Base-by-base conservation (phyloP, 2,888 invertebrate species). In the Ametastegia equiseti region DNA sequence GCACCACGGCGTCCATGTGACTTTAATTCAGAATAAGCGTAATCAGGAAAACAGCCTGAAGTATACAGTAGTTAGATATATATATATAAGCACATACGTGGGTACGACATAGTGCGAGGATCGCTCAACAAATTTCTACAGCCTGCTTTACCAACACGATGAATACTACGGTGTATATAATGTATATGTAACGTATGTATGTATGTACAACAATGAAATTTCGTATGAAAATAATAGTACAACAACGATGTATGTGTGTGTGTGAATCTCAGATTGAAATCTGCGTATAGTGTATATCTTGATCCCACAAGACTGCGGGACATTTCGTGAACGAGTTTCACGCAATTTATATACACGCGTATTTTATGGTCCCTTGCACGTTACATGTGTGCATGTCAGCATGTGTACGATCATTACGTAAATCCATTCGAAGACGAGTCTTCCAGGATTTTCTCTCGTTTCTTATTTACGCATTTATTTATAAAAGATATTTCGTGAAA, bases 11-110 rank as follows among this genome's bases (percentile, higher is more conserved):
- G 42, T 60, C 6, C 30, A 63, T 78, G 63, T 83, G 80, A 83
- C 83, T 84, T 81, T 80, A 84, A 84, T 84, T 84, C 81, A 36
- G 65, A 15, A 19, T 23, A n/a, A 23, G 23, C n/a, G 19, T 19
- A 19, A 67, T 23, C 36, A 67, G 36, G 65, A 67, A n/a, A n/a
- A n/a, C n/a, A n/a, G n/a, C n/a, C n/a, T n/a, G n/a, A n/a, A n/a
- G n/a, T n/a, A n/a, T n/a, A 67, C 39, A 15, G 65, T 65, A 36
- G n/a, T n/a, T n/a, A n/a, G n/a, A n/a, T n/a, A n/a, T n/a, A n/a
- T 54, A 54, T 54, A 13, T 7, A 13, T 15, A 15, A 54, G 54
- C n/a, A 65, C n/a, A 2, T 19, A 71, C 23, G 2, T 4, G 1
- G 11, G 6, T 15, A 13, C 15, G 27, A 27, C 27, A 30, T 1